These are phyloP conservation scores for Epizoanthus stellaris DNA, from an alignment of 92 coral and sea anemone species.

Conservation along the genomic window DNA sequence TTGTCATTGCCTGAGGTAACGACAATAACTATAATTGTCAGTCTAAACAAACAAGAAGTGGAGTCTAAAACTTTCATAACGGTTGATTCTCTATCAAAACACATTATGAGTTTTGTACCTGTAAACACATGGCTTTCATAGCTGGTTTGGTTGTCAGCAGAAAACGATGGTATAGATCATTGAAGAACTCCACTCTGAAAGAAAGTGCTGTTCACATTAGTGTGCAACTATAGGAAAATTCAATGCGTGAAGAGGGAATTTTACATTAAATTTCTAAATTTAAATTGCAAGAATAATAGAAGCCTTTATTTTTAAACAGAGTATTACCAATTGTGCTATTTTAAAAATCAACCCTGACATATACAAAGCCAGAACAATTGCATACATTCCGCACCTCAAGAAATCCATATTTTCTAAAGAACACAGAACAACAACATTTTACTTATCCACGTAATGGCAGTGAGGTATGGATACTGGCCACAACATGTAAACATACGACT, in stretches of 20 bases:
- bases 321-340: too few relatives aligned
- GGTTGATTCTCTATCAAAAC: too few relatives aligned
- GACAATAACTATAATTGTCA: background rate
- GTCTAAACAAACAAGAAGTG: background rate
- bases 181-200: constrained; percentile 92
- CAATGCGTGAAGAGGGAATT: too few relatives aligned
- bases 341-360: too few relatives aligned
- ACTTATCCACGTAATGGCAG: too few relatives aligned
- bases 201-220: background rate
- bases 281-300: too few relatives aligned
- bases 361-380: background rate
- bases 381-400: background rate
- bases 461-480: too few relatives aligned
- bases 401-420: background rate
- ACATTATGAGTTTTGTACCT: constrained; percentile 49
- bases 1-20: constrained; percentile 89
- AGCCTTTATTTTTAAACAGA: too few relatives aligned
- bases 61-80: background rate
- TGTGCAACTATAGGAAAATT: too few relatives aligned
- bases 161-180: constrained; percentile 97
- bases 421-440: background rate
- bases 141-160: constrained; percentile 87
- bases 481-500: too few relatives aligned
- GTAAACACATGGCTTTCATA: constrained; percentile 99
- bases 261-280: too few relatives aligned